phyloP scores from a whole-genome alignment of 2,797 vertebrate species.

The Parambassis ranga region DNA sequence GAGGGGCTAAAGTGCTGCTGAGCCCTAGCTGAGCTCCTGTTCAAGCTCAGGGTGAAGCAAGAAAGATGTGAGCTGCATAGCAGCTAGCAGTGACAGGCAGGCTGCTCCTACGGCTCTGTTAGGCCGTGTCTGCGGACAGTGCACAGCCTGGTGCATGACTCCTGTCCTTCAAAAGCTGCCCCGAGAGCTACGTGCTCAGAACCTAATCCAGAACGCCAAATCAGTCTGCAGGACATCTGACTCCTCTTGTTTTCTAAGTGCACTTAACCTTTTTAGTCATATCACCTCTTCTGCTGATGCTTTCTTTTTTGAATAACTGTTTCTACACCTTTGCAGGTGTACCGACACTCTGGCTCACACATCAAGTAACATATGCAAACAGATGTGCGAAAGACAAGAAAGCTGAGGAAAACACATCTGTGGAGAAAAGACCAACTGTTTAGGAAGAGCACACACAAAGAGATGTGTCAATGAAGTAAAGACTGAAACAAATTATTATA shows the following conservation, averaged over 20 bases:
- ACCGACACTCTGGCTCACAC: conserved; percentile 41
- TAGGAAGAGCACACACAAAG: conserved; percentile 23
- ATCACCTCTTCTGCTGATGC: conserved; percentile 55
- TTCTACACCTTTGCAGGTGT: conserved; percentile 54
- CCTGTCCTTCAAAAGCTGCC: conserved; percentile 52
- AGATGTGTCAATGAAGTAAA: conserved; percentile 37
- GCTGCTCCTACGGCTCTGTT: conserved; percentile 53
- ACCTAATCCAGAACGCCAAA: conserved; percentile 59
- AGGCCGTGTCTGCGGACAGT: conserved; percentile 53
- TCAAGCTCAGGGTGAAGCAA: conserved; percentile 71
- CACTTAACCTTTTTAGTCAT: conserved; percentile 58
- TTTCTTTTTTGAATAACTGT: conserved; percentile 41
- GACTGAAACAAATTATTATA: conserved; percentile 35
- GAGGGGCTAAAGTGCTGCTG: conserved; percentile 46
- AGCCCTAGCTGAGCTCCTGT: conserved; percentile 49
- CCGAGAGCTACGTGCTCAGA: conserved; percentile 38
- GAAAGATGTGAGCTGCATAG: conserved; percentile 78
- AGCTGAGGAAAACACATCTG: conserved; percentile 40
- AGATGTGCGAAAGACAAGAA: conserved; percentile 62
- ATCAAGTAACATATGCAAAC: conserved; percentile 47
- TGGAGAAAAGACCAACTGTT: conserved; percentile 59
- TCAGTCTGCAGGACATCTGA: conserved; percentile 49
- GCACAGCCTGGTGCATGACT: conserved; percentile 46
- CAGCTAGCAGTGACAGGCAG: conserved; percentile 56
- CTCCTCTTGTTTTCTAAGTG: conserved; percentile 45